Conservation (phyloP, 1,140 invertebrate genomes). For the Charaxes varanes region DNA sequence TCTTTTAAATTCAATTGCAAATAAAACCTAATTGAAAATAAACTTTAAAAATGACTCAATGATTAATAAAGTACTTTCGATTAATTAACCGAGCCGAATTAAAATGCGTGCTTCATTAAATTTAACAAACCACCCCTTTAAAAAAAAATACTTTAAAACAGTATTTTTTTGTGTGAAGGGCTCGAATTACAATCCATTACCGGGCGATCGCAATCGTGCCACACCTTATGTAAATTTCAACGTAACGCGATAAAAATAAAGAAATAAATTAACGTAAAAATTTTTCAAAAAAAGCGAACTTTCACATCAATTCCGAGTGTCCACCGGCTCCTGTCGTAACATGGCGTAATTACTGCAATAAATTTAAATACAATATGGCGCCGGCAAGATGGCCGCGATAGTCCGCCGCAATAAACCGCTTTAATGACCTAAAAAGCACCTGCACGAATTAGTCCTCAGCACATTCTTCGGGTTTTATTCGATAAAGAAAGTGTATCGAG, state of each 20-base stretch:
- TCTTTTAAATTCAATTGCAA: too few relatives aligned
- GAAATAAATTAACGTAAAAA: constrained; percentile 19
- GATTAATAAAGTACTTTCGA: too few relatives aligned
- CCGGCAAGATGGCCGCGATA: constrained; percentile 43
- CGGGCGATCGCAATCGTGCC: constrained; percentile 9
- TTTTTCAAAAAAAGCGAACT: constrained; percentile 21
- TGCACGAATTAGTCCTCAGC: constrained; percentile 46
- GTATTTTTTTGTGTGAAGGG: constrained; percentile 1
- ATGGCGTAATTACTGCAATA: constrained; percentile 55
- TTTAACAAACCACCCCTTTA: too few relatives aligned
- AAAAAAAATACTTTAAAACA: too few relatives aligned
- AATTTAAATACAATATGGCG: constrained; percentile 62
- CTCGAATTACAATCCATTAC: constrained; percentile 13
- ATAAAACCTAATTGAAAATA: too few relatives aligned
- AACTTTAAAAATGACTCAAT: too few relatives aligned
- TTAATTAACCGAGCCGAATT: too few relatives aligned
- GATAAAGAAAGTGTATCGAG: constrained; percentile 17
- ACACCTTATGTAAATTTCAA: constrained; percentile 14
- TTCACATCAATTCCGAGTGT: constrained; percentile 29
- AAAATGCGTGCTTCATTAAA: too few relatives aligned
- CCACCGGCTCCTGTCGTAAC: constrained; percentile 34
- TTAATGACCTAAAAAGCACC: constrained; percentile 49
- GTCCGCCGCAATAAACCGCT: constrained; percentile 43
- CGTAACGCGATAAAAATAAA: constrained; percentile 20
- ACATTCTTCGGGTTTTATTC: constrained; percentile 18